A percentile compares a stretch with the other conserved stretches of the same genome.
Conservation (phyloP, 2,797 vertebrate genomes). For the Chanos chanos region DNA sequence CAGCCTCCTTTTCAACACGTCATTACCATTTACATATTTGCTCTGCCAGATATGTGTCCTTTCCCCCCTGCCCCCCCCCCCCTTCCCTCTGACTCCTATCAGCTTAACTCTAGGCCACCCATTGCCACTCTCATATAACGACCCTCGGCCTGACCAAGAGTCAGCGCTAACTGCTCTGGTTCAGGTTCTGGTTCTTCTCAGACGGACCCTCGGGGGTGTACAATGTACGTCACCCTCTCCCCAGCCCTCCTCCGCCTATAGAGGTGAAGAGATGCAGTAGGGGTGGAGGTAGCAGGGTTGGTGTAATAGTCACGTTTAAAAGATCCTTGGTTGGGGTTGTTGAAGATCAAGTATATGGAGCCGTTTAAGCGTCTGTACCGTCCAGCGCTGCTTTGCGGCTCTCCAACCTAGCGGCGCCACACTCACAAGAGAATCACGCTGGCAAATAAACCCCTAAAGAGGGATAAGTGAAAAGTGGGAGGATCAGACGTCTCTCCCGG, state of each 20-base stretch:
- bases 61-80: background rate
- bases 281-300: too few relatives aligned
- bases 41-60: constrained; percentile 35
- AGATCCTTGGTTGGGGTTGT: too few relatives aligned
- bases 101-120: constrained; percentile 70
- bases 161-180: background rate
- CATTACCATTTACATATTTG: constrained; percentile 56
- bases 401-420: constrained; percentile 15
- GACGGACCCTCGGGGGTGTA: too few relatives aligned
- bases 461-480: constrained; percentile 9
- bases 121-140: constrained; percentile 61
- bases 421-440: constrained; percentile 6
- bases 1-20: constrained; percentile 39
- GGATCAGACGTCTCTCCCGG: constrained; percentile 25
- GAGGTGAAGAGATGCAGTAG: too few relatives aligned
- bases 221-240: too few relatives aligned
- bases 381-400: constrained; percentile 7
- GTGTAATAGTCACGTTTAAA: too few relatives aligned
- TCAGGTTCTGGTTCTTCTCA: too few relatives aligned
- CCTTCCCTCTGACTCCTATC: constrained; percentile 30
- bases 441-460: constrained; percentile 26
- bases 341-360: too few relatives aligned
- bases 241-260: too few relatives aligned
- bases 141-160: background rate
- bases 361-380: constrained; percentile 2